Evolutionary conservation across 2,113 vertebrate species (phyloP), one percentile per base, ranked within the genome.

Genomic region (Percopsis transmontana): DNA sequence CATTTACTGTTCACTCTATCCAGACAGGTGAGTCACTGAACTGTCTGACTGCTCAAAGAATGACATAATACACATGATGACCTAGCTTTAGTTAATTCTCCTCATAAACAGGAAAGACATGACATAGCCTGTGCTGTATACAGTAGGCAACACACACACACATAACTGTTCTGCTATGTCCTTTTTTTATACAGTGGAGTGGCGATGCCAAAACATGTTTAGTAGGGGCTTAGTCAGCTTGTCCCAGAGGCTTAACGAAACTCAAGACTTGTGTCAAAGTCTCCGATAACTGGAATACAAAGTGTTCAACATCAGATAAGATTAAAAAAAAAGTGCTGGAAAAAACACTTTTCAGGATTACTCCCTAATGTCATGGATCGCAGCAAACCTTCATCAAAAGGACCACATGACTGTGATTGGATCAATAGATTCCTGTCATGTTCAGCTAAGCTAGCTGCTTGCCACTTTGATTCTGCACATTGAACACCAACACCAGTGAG

Each of bases 301-400:
- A 89, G 85, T 70, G 75, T 82, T 73, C 50, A 39, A 74, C 72
- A 77, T 89, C 80, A 89, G 85, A 89, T 85, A 86, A 88, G 62
- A n/a, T 19, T 71, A 66, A 44, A 42, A 45, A 68, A 73, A 72
- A 78, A 70, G 76, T 75, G 51, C 56, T 67, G 55, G 19, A 54
- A 72, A 72, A 69, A 66, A 51, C 69, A 48, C n/a, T 58, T 67
- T 79, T 75, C 80, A 77, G 82, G 79, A 84, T 82, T 86, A 70
- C 69, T 80, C 71, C 72, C 74, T 86, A 77, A 81, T 86, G 86
- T 84, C 86, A 83, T 24, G 68, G 76, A 86, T 80, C 68, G 66
- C 73, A 63, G 77, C 68, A 79, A 85, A 85, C 74, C 82, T 86
- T 86, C 79, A 76, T 83, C 70, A 84, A 68, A 84, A 60, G 47